Conservation (phyloP, 1,140 invertebrate species). For the Halotydeus destructor region DNA sequence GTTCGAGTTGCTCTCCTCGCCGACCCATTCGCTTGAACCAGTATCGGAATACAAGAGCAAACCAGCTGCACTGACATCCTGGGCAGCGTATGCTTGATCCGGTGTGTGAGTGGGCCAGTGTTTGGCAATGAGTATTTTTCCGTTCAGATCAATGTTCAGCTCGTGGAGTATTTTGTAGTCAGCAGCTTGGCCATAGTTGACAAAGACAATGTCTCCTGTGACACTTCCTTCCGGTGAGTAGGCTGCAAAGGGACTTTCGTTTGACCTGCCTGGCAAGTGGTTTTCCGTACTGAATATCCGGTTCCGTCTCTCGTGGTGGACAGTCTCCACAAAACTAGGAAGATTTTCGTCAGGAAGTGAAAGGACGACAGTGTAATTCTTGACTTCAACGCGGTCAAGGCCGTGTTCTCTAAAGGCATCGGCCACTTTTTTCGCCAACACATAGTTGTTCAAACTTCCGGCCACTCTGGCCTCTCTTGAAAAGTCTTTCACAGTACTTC, state of each 20-base stretch:
- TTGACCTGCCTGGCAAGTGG: too few relatives aligned
- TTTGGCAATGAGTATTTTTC: conserved; percentile 18
- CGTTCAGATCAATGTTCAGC: conserved; percentile 10
- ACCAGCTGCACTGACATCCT: conserved; percentile 25
- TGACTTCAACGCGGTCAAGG: conserved; percentile 15
- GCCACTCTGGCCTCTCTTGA: conserved; percentile 16
- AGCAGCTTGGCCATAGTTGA: conserved; percentile 15
- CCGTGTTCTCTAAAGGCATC: conserved; percentile 15
- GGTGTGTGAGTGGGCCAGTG: conserved; percentile 14
- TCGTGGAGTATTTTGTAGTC: conserved; percentile 16
- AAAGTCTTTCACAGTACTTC: conserved; percentile 15
- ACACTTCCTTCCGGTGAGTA: conserved; percentile 15
- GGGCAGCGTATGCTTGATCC: too few relatives aligned
- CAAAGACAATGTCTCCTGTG: conserved; percentile 14
- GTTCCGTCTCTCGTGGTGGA: conserved; percentile 10
- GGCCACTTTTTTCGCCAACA: conserved; percentile 15
- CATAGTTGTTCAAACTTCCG: conserved; percentile 16
- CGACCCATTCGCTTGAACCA: conserved; percentile 23
- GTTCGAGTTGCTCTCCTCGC: conserved; percentile 17
- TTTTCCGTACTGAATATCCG: conserved; percentile 3
- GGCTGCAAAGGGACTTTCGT: conserved; percentile 15
- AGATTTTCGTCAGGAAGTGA: conserved; percentile 16
- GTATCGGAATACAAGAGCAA: conserved; percentile 33
- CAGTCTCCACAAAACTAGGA: conserved; percentile 16
- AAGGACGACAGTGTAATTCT: conserved; percentile 18